Evolutionary conservation across 1,140 invertebrate genomes (phyloP).

Genomic region (Lordiphosa clarofinis): DNA sequence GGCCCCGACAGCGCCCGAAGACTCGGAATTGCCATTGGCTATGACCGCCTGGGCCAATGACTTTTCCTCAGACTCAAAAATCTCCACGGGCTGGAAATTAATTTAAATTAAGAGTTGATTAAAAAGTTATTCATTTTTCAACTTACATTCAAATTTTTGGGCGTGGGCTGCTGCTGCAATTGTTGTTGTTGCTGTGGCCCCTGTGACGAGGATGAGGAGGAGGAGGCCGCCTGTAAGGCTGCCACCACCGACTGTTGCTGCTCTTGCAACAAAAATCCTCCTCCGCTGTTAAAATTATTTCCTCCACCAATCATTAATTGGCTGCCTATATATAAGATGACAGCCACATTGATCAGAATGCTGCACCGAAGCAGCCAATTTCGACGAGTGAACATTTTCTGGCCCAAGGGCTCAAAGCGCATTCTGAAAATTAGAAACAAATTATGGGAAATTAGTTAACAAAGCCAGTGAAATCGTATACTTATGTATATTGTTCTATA

Average conservation of each 20-base stretch:
- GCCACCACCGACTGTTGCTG: constrained; percentile 39
- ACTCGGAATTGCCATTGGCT: constrained; percentile 36
- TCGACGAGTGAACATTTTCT: constrained; percentile 82
- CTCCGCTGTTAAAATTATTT: constrained; percentile 66
- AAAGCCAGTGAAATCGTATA: too few species aligned
- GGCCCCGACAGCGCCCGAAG: constrained; percentile 11
- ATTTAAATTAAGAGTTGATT: too few species aligned
- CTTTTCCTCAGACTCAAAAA: constrained; percentile 50
- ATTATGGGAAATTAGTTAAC: too few species aligned
- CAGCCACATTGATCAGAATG: constrained; percentile 86
- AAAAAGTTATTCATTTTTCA: not conserved
- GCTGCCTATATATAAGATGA: constrained; percentile 85
- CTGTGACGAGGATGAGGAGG: constrained; percentile 24
- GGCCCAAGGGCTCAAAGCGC: constrained; percentile 75
- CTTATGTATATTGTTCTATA: too few species aligned
- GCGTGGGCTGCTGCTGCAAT: constrained; percentile 35
- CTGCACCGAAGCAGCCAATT: constrained; percentile 87
- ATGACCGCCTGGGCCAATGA: constrained; percentile 17
- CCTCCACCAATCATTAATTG: constrained; percentile 80
- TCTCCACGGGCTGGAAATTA: constrained; percentile 26
- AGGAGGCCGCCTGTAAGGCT: constrained; percentile 31
- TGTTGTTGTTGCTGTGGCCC: constrained; percentile 32
- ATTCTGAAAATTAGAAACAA: constrained; percentile 55
- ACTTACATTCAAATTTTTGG: constrained; percentile 56
- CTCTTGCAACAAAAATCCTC: constrained; percentile 71